Base-by-base conservation (phyloP, 2,113 vertebrate species). In the Columba janthina region DNA sequence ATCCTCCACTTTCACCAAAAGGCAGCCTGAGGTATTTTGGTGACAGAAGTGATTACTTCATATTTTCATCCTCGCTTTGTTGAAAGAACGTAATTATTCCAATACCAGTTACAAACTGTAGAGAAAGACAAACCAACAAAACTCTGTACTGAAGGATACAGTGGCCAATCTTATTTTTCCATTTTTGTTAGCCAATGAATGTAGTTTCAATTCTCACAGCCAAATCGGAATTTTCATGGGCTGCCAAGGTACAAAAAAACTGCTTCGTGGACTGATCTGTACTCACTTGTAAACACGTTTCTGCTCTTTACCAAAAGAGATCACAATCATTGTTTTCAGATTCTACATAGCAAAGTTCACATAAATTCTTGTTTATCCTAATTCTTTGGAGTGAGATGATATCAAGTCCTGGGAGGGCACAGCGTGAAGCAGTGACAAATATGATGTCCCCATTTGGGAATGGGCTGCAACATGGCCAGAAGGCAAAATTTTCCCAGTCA, bases 361-460 rank as follows among this genome's bases (percentile, higher is more conserved):
- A 26, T 44, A 38, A 61, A 21, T 31, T n/a, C 36, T 31, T 44
- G 21, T 60, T 89, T 40, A 10, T 48, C 24, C 31, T 28, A 71
- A 16, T 5, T 56, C 1, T 71, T 74, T 64, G 38, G 12, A 86
- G 26, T 44, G n/a, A 74, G 61, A n/a, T 12, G 28, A 15, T 44
- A 10, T 15, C 38, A 57, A 79, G 40, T 38, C 40, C 46, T 48
- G 36, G 38, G 26, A 77, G 22, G 34, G 22, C 62, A 62, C 28
- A 58, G 53, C 9, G 2, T 2, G 46, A 38, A 85, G 24, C 53
- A 64, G 1, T 34, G 86, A 42, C 48, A 64, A 9, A 36, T 18
- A 13, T 5, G 28, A 72, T 2, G 5, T 72, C 36, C 61, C 10
- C 16, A 0, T 58, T 4, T 28, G 44, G 13, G 12, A 50, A 11